These are phyloP conservation scores for Heliconius hewitsoni DNA, from an alignment of 1,140 invertebrate genomes.

Conservation along the genomic window DNA sequence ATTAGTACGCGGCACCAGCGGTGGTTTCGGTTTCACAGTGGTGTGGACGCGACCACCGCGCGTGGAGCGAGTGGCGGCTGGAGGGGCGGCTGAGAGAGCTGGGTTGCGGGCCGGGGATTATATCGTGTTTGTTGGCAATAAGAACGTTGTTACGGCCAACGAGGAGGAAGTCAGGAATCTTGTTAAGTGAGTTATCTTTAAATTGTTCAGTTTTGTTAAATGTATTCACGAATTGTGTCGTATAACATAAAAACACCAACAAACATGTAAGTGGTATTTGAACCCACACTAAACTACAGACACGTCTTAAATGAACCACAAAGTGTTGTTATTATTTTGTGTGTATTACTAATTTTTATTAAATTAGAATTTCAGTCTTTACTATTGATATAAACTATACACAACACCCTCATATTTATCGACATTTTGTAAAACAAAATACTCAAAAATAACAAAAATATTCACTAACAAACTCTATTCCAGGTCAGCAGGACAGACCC, in stretches of 20 bases:
- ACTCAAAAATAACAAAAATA: not conserved
- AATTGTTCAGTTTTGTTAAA: no score
- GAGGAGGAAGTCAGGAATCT: conserved; percentile 90
- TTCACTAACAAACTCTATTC: conserved; percentile 38
- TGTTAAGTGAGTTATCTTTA: conserved; percentile 84
- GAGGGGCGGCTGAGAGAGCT: conserved; percentile 89
- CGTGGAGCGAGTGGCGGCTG: conserved; percentile 91
- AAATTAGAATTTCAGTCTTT: no score
- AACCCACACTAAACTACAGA: no score
- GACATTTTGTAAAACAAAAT: not conserved
- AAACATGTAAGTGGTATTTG: no score
- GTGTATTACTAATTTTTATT: no score
- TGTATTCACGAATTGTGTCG: no score
- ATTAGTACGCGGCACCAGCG: conserved; percentile 82
- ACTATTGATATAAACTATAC: no score
- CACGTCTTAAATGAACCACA: no score
- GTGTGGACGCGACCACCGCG: conserved; percentile 95
- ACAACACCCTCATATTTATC: not conserved
- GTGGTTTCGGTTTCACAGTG: conserved; percentile 93
- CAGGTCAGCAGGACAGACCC: conserved; percentile 85
- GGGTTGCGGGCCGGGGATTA: conserved; percentile 91
- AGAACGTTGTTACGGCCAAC: conserved; percentile 90
- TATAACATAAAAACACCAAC: no score
- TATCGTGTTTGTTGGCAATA: conserved; percentile 92
- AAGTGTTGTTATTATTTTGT: no score